Evolutionary conservation across 2,888 invertebrate genomes (phyloP).

Genomic region (Hipparchia semele): DNA sequence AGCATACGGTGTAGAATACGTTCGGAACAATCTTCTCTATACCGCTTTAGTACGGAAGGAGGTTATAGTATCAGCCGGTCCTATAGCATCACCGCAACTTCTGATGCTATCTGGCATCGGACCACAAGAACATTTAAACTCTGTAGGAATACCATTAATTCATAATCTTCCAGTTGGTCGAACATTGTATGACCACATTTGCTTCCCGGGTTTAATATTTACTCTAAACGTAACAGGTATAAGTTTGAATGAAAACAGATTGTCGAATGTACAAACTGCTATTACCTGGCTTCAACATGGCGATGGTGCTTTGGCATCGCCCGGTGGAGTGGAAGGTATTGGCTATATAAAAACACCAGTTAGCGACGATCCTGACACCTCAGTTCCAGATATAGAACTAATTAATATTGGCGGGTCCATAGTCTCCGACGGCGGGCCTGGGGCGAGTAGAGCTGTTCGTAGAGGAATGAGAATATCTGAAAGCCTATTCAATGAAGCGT

Average conservation of each 20-base stretch:
- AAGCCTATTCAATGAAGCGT: constrained; percentile 80
- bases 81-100: constrained; percentile 94
- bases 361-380: constrained; percentile 80
- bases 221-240: constrained; percentile 66
- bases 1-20: constrained; percentile 87
- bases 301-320: constrained; percentile 73
- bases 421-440: constrained; percentile 81
- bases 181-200: constrained; percentile 85
- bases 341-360: constrained; percentile 85
- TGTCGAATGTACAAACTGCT: constrained; percentile 45
- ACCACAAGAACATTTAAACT: constrained; percentile 77
- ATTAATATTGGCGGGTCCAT: constrained; percentile 85
- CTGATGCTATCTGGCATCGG: constrained; percentile 93
- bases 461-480: constrained; percentile 82
- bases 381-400: constrained; percentile 86
- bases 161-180: constrained; percentile 87
- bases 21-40: constrained; percentile 73
- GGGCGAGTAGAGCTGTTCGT: constrained; percentile 70
- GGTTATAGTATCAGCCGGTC: constrained; percentile 93
- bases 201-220: constrained; percentile 77
- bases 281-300: constrained; percentile 65
- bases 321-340: constrained; percentile 87
- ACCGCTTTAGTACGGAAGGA: constrained; percentile 87
- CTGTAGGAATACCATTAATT: constrained; percentile 82
- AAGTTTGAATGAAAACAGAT: constrained; percentile 58